Evolutionary conservation across 2,113 vertebrate species (phyloP).

Genomic region (Pteronura brasiliensis): DNA sequence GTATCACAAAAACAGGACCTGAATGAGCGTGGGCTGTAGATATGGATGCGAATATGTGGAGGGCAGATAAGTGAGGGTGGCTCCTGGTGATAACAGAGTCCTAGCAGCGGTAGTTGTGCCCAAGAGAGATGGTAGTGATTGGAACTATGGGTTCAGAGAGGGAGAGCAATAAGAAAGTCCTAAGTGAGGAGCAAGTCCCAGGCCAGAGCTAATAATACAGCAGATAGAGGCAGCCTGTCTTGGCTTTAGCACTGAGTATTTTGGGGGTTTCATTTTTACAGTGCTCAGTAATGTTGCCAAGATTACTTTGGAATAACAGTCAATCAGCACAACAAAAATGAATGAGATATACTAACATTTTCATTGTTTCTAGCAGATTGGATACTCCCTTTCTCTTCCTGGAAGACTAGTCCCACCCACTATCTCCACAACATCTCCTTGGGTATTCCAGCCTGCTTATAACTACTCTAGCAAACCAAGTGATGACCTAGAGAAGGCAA

Average conservation of each 20-base stretch:
- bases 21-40: neutral
- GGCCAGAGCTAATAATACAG: neutral
- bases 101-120: too few species aligned
- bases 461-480: slow-evolving; percentile 75
- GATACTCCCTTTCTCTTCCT: slow-evolving; percentile 88
- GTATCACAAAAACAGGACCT: neutral
- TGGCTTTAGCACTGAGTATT: neutral
- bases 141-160: neutral
- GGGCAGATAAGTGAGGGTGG: neutral
- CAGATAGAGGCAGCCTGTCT: neutral
- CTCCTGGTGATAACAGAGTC: neutral
- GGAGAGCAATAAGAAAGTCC: neutral
- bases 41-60: neutral
- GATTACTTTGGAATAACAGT: neutral
- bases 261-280: neutral
- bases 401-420: slow-evolving; percentile 75
- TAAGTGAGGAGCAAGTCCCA: neutral
- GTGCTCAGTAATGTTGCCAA: neutral
- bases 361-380: slow-evolving; percentile 78
- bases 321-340: neutral
- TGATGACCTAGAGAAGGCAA: slow-evolving; percentile 75
- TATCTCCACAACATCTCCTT: slow-evolving; percentile 79
- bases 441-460: slow-evolving; percentile 70
- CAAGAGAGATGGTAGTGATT: neutral
- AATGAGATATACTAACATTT: slow-evolving; percentile 31